These are phyloP conservation scores for Zeuzera pyrina DNA, from an alignment of 2,888 invertebrate genomes.

Conservation along the genomic window DNA sequence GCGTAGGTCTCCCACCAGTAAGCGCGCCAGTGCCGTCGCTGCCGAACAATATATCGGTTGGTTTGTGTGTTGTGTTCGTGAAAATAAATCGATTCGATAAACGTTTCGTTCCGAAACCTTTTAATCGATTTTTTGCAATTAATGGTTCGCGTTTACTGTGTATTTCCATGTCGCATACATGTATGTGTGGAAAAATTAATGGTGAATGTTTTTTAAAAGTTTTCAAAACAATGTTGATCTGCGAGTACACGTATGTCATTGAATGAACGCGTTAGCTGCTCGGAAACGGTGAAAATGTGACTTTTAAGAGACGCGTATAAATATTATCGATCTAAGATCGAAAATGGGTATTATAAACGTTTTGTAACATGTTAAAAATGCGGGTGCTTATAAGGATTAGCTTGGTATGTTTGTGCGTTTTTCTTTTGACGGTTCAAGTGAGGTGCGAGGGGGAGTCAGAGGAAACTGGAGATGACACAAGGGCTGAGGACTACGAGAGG, in stretches of 20 bases:
- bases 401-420: slow-evolving; percentile 50
- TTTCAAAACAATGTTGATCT: too few species aligned
- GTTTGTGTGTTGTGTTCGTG: slow-evolving; percentile 37
- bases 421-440: slow-evolving; percentile 40
- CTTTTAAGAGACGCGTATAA: slow-evolving; percentile 35
- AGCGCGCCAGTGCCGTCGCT: slow-evolving; percentile 45
- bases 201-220: too few species aligned
- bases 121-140: too few species aligned
- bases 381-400: slow-evolving; percentile 53
- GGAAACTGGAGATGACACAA: slow-evolving; percentile 12
- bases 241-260: slow-evolving; percentile 33
- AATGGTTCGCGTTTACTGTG: too few species aligned
- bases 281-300: slow-evolving; percentile 63
- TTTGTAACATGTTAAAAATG: too few species aligned
- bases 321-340: slow-evolving; percentile 24
- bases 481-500: slow-evolving; percentile 32
- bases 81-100: too few species aligned
- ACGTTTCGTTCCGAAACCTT: too few species aligned
- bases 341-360: slow-evolving; percentile 48
- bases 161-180: too few species aligned
- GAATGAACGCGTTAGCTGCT: slow-evolving; percentile 25
- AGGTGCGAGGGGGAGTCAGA: slow-evolving; percentile 35
- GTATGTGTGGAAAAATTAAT: too few species aligned
- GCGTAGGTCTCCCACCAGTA: slow-evolving; percentile 36
- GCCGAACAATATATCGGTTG: slow-evolving; percentile 29